Base-by-base conservation (phyloP, 2,888 invertebrate genomes). In the Noctua janthina region DNA sequence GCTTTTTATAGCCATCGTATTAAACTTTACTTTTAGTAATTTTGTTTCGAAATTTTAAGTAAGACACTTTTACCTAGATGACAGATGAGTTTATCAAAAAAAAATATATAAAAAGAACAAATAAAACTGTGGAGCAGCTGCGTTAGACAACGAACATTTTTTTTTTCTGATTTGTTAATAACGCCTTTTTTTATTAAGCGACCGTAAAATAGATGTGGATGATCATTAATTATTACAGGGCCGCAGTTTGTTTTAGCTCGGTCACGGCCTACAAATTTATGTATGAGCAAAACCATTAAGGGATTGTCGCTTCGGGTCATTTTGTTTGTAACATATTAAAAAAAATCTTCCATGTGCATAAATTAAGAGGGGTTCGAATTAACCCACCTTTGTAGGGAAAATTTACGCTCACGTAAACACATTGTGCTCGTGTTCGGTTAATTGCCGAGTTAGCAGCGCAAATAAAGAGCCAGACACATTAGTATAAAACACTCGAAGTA, bases 181-280 rank as follows among this genome's bases (percentile, higher is more conserved):
- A 94, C 92, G 88, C 87, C 84, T 92, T 95, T 95, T 82, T 95
- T 94, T 91, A 91, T 84, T 91, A 91, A 92, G 91, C 92, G 93
- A 94, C 96, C 96, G 95, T 96, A 95, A 95, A 96, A 96, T 96
- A 95, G 95, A 95, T 93, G 93, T 93, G 94, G 94, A 93, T 91
- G 94, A 94, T 95, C 96, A 96, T 96, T 96, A 96, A 96, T 96
- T 96, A 96, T 95, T 92, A 90, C 88, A 81, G 92, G 92, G 92
- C 90, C 92, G 93, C 95, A 95, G 95, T 96, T 96, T 96, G 96
- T 96, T 96, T 96, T 95, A 94, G 93, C 93, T 93, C 92, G 94
- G 95, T 96, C 95, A 95, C 93, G 95, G 94, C 91, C 91, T 91
- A 94, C 93, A 94, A 96, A 96, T 95, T 96, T 96, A 95, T 95